A percentile compares a stretch with the other conserved stretches of the same genome.
phyloP scores from a whole-genome alignment of 2,113 vertebrate species.

The Cygnus buccinator region DNA sequence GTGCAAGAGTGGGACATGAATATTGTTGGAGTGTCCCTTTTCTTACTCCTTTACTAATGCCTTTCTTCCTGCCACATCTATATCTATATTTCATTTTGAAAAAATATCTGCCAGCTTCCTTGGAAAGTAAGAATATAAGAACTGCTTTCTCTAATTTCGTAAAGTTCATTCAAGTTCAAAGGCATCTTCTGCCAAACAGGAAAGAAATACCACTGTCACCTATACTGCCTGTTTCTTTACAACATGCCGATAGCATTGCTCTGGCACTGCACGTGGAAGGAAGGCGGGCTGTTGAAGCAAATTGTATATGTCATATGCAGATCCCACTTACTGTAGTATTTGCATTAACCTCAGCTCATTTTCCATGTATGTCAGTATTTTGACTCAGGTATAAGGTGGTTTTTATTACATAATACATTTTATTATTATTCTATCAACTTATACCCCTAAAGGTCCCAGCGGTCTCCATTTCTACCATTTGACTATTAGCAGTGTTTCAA shows the following conservation, averaged over 20 bases:
- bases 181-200: neutral
- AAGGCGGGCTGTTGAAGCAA: neutral
- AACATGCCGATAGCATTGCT: accelerated
- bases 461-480: neutral
- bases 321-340: neutral
- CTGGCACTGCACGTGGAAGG: neutral
- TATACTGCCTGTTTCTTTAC: neutral
- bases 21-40: neutral
- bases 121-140: neutral
- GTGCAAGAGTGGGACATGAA: neutral
- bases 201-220: accelerated
- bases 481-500: slow-evolving; percentile 27
- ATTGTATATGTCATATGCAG: neutral
- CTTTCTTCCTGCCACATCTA: neutral
- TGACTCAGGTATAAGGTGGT: neutral
- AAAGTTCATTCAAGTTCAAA: neutral
- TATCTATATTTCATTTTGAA: neutral
- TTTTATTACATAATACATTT: neutral
- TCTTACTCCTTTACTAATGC: neutral
- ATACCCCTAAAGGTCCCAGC: neutral
- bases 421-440: neutral
- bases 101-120: neutral
- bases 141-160: neutral
- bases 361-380: slow-evolving; percentile 1
- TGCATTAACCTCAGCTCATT: neutral